Conservation (phyloP, 2,797 vertebrate species). For the Falco cherrug region DNA sequence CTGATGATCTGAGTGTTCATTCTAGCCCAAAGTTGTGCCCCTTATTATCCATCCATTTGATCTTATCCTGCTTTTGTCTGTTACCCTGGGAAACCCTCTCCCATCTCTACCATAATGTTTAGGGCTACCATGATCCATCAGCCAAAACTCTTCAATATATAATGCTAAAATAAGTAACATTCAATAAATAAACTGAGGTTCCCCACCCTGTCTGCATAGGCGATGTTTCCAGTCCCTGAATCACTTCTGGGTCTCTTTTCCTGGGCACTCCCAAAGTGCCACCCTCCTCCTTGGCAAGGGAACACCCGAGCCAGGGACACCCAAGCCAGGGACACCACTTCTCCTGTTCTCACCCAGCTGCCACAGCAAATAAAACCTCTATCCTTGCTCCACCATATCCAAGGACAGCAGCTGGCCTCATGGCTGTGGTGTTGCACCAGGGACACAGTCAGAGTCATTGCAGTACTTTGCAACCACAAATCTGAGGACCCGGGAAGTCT, state of each 20-base stretch:
- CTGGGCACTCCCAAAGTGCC: neutral
- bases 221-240: neutral
- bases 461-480: neutral
- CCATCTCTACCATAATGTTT: neutral
- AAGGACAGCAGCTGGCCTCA: neutral
- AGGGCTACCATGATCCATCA: neutral
- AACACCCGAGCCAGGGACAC: neutral
- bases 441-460: neutral
- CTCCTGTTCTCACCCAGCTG: neutral
- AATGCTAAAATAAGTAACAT: neutral
- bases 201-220: neutral
- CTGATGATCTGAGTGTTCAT: neutral
- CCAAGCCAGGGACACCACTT: neutral
- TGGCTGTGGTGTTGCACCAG: fast-evolving
- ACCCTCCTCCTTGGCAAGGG: neutral
- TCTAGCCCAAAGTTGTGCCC: neutral
- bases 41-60: neutral
- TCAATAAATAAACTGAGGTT: neutral
- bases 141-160: neutral
- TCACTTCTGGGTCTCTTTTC: neutral
- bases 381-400: neutral
- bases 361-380: neutral
- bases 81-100: neutral
- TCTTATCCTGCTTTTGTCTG: neutral
- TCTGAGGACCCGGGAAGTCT: neutral